A percentile compares a stretch with the other conserved stretches of the same genome.
Conservation (phyloP, 2,113 vertebrate species). For the Tragelaphus imberbis region DNA sequence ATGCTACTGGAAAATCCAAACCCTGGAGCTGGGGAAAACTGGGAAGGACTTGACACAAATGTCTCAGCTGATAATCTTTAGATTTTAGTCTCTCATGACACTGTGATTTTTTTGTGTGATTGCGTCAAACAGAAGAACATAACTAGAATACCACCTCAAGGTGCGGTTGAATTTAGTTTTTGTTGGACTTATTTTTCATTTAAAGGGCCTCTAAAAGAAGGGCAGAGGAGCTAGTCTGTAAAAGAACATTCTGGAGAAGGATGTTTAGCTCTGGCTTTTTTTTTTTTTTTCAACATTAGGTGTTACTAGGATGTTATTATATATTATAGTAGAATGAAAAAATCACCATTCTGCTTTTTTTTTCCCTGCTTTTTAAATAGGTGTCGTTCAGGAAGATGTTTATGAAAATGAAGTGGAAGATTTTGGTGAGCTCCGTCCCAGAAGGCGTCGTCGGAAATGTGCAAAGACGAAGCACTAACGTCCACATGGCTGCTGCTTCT, state of each 20-base stretch:
- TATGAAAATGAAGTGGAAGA: slow-evolving; percentile 76
- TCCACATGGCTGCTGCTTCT: background rate
- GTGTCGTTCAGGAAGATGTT: slow-evolving; percentile 75
- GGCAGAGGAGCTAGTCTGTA: background rate
- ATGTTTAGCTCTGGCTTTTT: background rate
- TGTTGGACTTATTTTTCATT: background rate
- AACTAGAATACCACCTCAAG: background rate
- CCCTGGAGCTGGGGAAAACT: background rate
- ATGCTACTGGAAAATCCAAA: background rate
- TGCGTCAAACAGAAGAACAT: background rate
- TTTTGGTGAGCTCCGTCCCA: slow-evolving; percentile 79
- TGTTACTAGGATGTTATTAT: background rate
- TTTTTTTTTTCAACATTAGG: background rate
- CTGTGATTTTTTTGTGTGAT: background rate
- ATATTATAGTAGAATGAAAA: background rate
- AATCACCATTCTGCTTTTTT: background rate
- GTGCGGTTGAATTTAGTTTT: background rate
- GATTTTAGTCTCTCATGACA: background rate
- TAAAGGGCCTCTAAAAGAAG: background rate
- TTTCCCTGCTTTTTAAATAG: slow-evolving; percentile 61
- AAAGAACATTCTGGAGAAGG: background rate
- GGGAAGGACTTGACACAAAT: background rate
- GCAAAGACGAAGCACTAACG: slow-evolving; percentile 66
- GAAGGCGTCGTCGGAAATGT: slow-evolving; percentile 66
- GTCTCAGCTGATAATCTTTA: background rate